phyloP scores from a whole-genome alignment of 2,113 vertebrate genomes.

The Phaethon lepturus region DNA sequence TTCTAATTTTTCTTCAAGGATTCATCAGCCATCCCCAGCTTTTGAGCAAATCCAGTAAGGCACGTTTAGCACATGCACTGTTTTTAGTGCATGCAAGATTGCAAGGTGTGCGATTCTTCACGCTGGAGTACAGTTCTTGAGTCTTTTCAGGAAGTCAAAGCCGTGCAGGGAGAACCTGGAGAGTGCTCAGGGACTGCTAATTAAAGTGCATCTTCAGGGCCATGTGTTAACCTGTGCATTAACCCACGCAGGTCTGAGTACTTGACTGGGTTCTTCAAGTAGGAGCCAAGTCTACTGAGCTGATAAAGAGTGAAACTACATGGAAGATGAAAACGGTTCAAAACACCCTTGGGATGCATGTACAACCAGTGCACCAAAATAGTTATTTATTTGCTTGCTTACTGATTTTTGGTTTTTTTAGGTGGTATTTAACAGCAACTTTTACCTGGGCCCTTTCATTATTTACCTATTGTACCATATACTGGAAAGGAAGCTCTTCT shows the following conservation, averaged over 20 bases:
- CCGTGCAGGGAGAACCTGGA: not conserved
- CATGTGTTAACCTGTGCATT: no score
- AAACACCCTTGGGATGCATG: not conserved
- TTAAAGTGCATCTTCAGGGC: not conserved
- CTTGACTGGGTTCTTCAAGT: not conserved
- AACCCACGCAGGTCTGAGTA: no score
- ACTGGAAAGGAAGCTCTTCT: not conserved
- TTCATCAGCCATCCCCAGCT: not conserved
- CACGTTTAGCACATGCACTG: fast-evolving
- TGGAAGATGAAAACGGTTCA: not conserved
- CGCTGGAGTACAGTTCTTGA: not conserved
- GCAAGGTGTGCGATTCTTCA: not conserved
- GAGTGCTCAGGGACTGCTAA: not conserved
- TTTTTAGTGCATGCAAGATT: not conserved
- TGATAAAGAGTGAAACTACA: not conserved
- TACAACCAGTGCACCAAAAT: not conserved
- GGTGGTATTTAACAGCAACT: not conserved
- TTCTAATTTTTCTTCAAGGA: not conserved
- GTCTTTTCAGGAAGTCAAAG: not conserved
- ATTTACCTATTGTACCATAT: not conserved
- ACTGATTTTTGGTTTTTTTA: not conserved
- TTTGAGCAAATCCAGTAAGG: not conserved
- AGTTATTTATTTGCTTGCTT: not conserved
- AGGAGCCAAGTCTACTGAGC: not conserved
- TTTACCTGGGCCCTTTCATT: not conserved